phyloP scores from a whole-genome alignment of 2,888 invertebrate genomes.

The Cerceris ruficornis region DNA sequence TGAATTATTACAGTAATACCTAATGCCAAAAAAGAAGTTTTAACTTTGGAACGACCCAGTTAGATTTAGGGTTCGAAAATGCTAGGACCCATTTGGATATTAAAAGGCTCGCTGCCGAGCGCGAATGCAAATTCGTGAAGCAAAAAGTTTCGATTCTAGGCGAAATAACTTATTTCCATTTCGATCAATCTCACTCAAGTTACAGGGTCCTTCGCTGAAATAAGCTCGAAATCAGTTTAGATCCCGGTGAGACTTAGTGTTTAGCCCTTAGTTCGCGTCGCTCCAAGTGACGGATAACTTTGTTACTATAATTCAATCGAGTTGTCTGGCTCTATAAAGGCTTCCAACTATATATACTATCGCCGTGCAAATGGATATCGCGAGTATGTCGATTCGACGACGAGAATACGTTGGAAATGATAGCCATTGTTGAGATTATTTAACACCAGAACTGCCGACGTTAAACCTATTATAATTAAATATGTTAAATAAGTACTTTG shows the following conservation, averaged over 20 bases:
- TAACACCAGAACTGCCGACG: no score
- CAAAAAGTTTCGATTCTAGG: not conserved
- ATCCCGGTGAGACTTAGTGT: slow-evolving; percentile 53
- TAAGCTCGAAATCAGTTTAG: slow-evolving; percentile 55
- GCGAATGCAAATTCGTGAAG: no score
- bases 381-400: not conserved
- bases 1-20: no score
- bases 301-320: slow-evolving; percentile 74
- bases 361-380: slow-evolving; percentile 1
- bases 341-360: slow-evolving; percentile 46
- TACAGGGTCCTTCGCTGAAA: slow-evolving; percentile 33
- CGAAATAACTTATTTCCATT: slow-evolving; percentile 6
- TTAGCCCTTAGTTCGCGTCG: slow-evolving; percentile 52
- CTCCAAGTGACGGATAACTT: slow-evolving; percentile 67
- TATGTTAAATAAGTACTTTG: not conserved
- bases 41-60: no score
- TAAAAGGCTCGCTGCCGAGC: no score
- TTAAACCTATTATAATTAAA: slow-evolving; percentile 15
- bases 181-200: slow-evolving; percentile 36
- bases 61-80: no score
- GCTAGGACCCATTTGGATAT: no score
- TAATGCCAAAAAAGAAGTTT: no score
- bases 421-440: not conserved
- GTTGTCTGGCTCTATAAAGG: slow-evolving; percentile 70
- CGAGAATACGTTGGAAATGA: slow-evolving; percentile 23